phyloP scores from a whole-genome alignment of 2,797 vertebrate genomes.

The Argyrosomus regius region DNA sequence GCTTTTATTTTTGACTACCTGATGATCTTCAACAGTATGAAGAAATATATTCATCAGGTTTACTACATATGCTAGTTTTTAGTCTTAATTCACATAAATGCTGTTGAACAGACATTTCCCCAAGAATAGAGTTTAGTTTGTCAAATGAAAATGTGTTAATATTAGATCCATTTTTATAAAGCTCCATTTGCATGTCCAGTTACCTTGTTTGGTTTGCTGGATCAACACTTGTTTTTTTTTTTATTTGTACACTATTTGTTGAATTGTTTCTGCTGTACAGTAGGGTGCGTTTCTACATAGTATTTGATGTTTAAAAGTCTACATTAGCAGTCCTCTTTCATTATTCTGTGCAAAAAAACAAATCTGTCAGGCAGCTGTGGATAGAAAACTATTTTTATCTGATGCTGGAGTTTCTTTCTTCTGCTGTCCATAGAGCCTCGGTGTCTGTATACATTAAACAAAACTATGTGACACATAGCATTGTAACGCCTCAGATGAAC shows the following conservation, averaged over 20 bases:
- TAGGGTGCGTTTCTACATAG: constrained; percentile 39
- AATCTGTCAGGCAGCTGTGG: constrained; percentile 33
- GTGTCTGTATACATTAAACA: constrained; percentile 36
- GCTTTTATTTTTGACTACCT: constrained; percentile 28
- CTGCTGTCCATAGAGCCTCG: constrained; percentile 44
- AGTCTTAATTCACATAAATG: constrained; percentile 33
- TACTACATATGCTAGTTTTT: constrained; percentile 11
- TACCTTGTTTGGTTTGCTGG: constrained; percentile 37
- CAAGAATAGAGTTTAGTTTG: constrained; percentile 14
- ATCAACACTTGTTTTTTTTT: constrained; percentile 27
- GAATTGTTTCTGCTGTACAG: constrained; percentile 42
- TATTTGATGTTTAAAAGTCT: constrained; percentile 38
- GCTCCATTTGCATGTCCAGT: constrained; percentile 40
- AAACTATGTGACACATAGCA: constrained; percentile 59
- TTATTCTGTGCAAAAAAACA: constrained; percentile 48
- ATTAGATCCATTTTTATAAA: constrained; percentile 37
- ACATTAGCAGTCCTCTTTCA: constrained; percentile 24
- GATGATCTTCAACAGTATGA: constrained; percentile 18
- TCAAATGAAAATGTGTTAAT: constrained; percentile 1
- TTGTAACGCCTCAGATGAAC: constrained; percentile 61
- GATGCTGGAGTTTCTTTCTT: constrained; percentile 56
- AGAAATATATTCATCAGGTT: constrained; percentile 24
- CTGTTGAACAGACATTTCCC: constrained; percentile 20
- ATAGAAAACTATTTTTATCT: constrained; percentile 43
- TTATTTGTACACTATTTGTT: constrained; percentile 32